Percentiles rank a stretch among this genome's conserved stretches.
Evolutionary conservation across 2,797 vertebrate genomes (phyloP).

Genomic region (Tauraco hartlaubi): DNA sequence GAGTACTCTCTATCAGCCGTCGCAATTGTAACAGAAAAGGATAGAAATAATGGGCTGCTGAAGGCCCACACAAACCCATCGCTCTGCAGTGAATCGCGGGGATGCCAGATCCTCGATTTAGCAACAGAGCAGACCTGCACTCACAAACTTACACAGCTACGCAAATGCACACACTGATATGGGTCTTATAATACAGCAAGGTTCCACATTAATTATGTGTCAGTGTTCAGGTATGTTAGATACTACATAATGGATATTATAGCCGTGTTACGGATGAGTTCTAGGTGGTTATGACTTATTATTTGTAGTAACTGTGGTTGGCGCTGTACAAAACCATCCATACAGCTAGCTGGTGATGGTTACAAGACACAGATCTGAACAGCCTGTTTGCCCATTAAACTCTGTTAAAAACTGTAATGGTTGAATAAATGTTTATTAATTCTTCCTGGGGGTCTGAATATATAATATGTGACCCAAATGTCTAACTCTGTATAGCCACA

Average conservation of each 20-base stretch:
- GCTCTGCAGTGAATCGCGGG: neutral
- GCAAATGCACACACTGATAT: neutral
- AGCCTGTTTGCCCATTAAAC: neutral
- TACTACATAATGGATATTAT: neutral
- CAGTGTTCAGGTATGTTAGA: neutral
- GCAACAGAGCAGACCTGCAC: neutral
- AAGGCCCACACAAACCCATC: neutral
- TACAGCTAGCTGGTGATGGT: neutral
- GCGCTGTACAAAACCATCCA: neutral
- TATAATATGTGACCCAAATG: neutral
- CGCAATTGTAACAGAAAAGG: neutral
- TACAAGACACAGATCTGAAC: neutral
- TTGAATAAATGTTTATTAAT: slow-evolving; percentile 28
- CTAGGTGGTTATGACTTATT: neutral
- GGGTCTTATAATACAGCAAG: neutral
- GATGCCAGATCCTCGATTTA: rapidly evolving
- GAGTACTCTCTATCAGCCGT: neutral
- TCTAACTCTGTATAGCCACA: neutral
- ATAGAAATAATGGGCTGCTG: neutral
- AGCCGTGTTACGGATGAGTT: neutral
- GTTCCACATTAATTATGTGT: neutral
- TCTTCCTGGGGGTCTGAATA: neutral
- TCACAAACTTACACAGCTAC: neutral
- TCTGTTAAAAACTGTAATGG: slow-evolving; percentile 10
- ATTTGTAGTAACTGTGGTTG: neutral